Evolutionary conservation across 2,888 invertebrate species (phyloP), one percentile per base, ranked within the genome.

Genomic region (Tuta absoluta): DNA sequence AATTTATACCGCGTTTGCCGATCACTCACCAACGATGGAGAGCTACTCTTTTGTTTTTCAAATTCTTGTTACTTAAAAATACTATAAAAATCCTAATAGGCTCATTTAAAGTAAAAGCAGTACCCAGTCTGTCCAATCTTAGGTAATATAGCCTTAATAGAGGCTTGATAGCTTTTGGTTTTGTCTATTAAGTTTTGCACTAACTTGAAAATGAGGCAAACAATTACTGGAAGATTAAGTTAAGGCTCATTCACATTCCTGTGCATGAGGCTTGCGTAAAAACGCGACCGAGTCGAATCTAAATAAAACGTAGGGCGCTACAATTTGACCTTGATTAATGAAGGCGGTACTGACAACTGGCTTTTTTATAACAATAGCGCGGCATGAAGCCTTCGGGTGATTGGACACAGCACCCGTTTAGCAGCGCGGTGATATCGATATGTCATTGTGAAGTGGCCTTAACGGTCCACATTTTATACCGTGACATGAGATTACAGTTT

Each of bases 291-390:
- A 74, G 80, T 78, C 81, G 75, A 86, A 83, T 82, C 75, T 73
- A 79, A 82, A 82, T 78, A 79, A 80, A 77, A 77, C 74, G 75
- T 67, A 69, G 72, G 70, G 73, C 75, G 73, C 67, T 74, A 74
- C 84, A 83, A 88, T 85, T 82, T 80, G 85, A 79, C 71, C 78
- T 77, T 90, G 90, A 91, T 91, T 89, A 85, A 91, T 91, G 89
- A 80, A 69, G 64, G 65, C 63, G 69, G 72, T 68, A 81, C n/a
- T n/a, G n/a, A n/a, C n/a, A n/a, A n/a, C n/a, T n/a, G n/a, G n/a
- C n/a, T n/a, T n/a, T n/a, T n/a, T n/a, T 79, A 17, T 84, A 85
- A 89, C 84, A 88, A 88, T 79, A 74, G 81, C 89, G 1, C 89
- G 88, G 88, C 89, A 79, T 69, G 89, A 77, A 76, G 78, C 72